Evolutionary conservation across 2,113 vertebrate species (phyloP), one percentile per base, ranked within the genome.

Genomic region (Rhinoderma darwinii): DNA sequence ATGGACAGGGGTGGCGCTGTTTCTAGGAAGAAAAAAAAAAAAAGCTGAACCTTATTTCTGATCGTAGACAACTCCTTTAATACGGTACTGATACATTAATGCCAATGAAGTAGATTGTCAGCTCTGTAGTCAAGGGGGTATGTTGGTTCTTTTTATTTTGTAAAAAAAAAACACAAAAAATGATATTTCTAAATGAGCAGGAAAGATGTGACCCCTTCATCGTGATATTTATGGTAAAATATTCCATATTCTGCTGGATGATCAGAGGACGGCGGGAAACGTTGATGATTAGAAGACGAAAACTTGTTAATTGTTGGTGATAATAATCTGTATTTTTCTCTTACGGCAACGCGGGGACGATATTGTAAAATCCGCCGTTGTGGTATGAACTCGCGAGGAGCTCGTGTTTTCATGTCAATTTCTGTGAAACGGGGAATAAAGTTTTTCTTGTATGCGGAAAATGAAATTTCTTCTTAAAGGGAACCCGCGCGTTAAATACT

Each of bases 151-250:
- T 61, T 3, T n/a, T 27, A 11, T 61, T 61, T 12, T 59, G 8
- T 3, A 18, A 54, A 3, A 54, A 18, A 18, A 11, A 39, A 72
- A 37, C 68, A 14, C 22, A 39, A n/a, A n/a, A n/a, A n/a, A n/a
- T n/a, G n/a, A 37, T n/a, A 75, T 47, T 75, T 47, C 73, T 25
- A 27, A 74, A 74, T 74, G 22, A 74, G 72, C 72, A 44, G 10
- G 39, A 25, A 74, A 1, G 14, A 35, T 37, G 9, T 25, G 37
- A 44, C 43, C 20, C 15, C 8, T 25, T 74, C 72, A 43, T 43
- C 3, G 22, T 25, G 39, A n/a, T n/a, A 74, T 43, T 74, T 22
- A 74, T 75, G 41, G 14, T 75, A 47, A 47, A 47, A 75, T 75
- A 75, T 75, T 75, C 41, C 47, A 25, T 44, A 75, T 22, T 47